phyloP scores from a whole-genome alignment of 1,140 invertebrate genomes.

The Papilio glaucus region DNA sequence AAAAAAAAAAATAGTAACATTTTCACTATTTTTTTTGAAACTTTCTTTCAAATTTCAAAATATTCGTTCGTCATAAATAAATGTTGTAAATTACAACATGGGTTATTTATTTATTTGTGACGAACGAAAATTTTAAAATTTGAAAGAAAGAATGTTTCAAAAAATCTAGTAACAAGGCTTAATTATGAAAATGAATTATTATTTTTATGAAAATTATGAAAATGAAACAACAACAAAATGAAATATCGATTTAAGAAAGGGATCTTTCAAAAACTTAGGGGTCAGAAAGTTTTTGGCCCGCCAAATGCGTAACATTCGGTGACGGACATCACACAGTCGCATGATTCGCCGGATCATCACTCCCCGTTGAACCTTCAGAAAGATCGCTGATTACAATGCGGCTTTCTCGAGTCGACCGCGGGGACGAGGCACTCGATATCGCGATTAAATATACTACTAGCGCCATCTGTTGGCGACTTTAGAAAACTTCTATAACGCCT shows the following conservation, averaged over 20 bases:
- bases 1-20: too few relatives aligned
- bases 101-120: too few relatives aligned
- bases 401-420: neutral
- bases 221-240: too few relatives aligned
- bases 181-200: too few relatives aligned
- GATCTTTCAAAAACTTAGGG: constrained; percentile 55
- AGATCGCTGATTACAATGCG: constrained; percentile 50
- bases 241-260: neutral
- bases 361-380: constrained; percentile 72
- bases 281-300: constrained; percentile 73
- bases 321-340: constrained; percentile 70
- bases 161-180: too few relatives aligned
- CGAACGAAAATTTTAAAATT: too few relatives aligned
- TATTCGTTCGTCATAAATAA: too few relatives aligned
- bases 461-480: constrained; percentile 55
- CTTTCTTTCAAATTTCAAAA: too few relatives aligned
- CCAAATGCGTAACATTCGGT: constrained; percentile 73
- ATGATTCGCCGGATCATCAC: constrained; percentile 73
- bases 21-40: too few relatives aligned
- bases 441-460: constrained; percentile 48
- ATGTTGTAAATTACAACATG: too few relatives aligned
- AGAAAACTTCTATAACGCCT: neutral
- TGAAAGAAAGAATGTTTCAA: too few relatives aligned
- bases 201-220: too few relatives aligned
- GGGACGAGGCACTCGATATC: constrained; percentile 47